Evolutionary conservation across 2,113 vertebrate species (phyloP).

Genomic region (Takifugu bimaculatus): DNA sequence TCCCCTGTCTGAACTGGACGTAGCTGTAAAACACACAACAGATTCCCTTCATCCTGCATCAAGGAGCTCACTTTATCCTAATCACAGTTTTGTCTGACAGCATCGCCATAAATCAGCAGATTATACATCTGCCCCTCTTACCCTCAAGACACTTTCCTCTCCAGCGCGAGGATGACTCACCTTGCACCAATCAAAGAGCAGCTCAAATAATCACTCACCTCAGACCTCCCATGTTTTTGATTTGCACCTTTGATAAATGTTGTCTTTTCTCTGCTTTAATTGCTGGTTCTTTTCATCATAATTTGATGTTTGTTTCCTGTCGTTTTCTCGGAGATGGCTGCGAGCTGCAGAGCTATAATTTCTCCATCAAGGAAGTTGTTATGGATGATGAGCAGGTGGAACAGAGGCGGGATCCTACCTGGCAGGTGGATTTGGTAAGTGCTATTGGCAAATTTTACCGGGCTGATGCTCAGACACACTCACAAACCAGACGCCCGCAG

Average conservation of each 20-base stretch:
- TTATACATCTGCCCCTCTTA: conserved; percentile 76
- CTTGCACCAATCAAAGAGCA: conserved; percentile 89
- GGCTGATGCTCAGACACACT: conserved; percentile 5
- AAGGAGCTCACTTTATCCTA: conserved; percentile 89
- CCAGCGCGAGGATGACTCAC: conserved; percentile 88
- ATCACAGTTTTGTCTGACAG: conserved; percentile 93
- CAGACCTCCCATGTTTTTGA: conserved; percentile 78
- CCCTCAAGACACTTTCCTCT: conserved; percentile 91
- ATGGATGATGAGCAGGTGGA: conserved; percentile 73
- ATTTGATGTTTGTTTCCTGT: conserved; percentile 80
- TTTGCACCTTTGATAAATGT: conserved; percentile 86
- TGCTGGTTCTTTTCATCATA: conserved; percentile 75
- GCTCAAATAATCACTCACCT: conserved; percentile 83
- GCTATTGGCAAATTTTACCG: conserved; percentile 40
- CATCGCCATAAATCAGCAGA: conserved; percentile 90
- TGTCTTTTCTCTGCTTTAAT: conserved; percentile 73
- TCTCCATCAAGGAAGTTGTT: conserved; percentile 67
- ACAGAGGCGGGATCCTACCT: conserved; percentile 38
- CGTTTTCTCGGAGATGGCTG: conserved; percentile 64
- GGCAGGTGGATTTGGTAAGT: conserved; percentile 34
- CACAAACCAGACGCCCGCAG: neutral
- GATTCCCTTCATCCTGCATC: conserved; percentile 63
- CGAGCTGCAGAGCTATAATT: conserved; percentile 66
- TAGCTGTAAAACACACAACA: conserved; percentile 47
- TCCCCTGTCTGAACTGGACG: conserved; percentile 27